Evolutionary conservation across 2,888 invertebrate species (phyloP).

Genomic region (Heteropelma amictum): DNA sequence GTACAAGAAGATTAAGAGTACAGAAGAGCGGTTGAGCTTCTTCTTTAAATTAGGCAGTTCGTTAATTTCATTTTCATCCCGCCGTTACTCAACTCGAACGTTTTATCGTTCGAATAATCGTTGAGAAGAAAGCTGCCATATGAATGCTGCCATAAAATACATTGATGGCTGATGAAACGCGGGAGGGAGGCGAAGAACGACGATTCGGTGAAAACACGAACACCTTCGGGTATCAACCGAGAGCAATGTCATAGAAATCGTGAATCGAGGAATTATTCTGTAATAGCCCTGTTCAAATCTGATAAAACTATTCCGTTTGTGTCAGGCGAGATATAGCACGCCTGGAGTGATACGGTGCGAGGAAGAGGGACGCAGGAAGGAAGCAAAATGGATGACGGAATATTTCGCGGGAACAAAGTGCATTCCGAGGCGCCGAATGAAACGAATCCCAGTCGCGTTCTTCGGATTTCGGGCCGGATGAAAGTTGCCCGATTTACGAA

Average conservation of each 20-base stretch:
- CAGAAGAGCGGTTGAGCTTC: neutral
- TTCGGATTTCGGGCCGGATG: slow-evolving; percentile 46
- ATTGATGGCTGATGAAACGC: neutral
- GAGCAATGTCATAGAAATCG: slow-evolving; percentile 36
- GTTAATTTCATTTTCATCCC: slow-evolving; percentile 4
- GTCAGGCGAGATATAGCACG: slow-evolving; percentile 60
- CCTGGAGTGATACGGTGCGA: neutral
- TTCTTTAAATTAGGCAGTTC: slow-evolving; percentile 6
- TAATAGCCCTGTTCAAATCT: slow-evolving; percentile 61
- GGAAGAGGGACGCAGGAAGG: too few relatives aligned
- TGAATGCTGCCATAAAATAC: neutral
- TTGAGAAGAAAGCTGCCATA: neutral
- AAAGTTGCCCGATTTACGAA: slow-evolving; percentile 63
- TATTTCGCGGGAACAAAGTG: neutral
- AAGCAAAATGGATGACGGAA: neutral
- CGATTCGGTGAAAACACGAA: neutral
- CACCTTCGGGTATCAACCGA: slow-evolving; percentile 11
- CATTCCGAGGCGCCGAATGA: neutral
- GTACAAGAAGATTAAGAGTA: neutral
- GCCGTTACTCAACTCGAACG: neutral
- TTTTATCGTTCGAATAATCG: neutral
- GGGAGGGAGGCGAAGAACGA: neutral
- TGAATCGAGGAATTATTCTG: slow-evolving; percentile 29
- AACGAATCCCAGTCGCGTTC: slow-evolving; percentile 16
- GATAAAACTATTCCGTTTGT: slow-evolving; percentile 66